Conservation (phyloP, 1,140 invertebrate species). For the Chrysomallon squamiferum region DNA sequence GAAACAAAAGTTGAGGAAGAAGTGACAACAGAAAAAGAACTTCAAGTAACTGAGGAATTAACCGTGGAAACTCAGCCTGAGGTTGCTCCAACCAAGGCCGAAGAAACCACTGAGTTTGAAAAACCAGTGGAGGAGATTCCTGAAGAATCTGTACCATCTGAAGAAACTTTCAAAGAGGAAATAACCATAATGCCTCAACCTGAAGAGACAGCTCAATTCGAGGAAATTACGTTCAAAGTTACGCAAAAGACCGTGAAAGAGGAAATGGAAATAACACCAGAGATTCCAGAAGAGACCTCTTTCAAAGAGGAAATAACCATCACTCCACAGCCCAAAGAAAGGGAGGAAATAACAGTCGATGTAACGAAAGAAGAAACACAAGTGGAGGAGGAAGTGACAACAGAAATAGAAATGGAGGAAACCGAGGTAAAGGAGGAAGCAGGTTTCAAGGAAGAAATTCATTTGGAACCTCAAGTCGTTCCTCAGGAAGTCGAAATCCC, state of each 20-base stretch:
- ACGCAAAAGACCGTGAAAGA: slow-evolving; percentile 13
- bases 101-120: slow-evolving; percentile 6
- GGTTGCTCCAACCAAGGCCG: neutral
- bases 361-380: slow-evolving; percentile 1
- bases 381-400: slow-evolving; percentile 4
- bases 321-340: neutral
- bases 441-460: neutral
- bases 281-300: slow-evolving; percentile 1
- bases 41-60: too few species aligned
- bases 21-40: too few species aligned
- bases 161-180: neutral
- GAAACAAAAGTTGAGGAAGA: too few species aligned
- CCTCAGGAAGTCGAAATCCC: neutral
- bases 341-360: neutral
- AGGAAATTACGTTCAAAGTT: slow-evolving; percentile 8
- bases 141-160: slow-evolving; percentile 6
- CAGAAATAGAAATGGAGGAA: slow-evolving; percentile 1
- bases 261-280: neutral
- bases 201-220: slow-evolving; percentile 7
- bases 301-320: slow-evolving; percentile 5
- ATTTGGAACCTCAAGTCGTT: neutral
- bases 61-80: neutral
- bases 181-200: slow-evolving; percentile 8
- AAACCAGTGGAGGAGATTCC: neutral
- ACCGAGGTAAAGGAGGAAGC: slow-evolving; percentile 1